Percentiles rank a stretch among this genome's conserved stretches.
phyloP scores from a whole-genome alignment of 2,797 vertebrate species.

The Gymnodraco acuticeps region DNA sequence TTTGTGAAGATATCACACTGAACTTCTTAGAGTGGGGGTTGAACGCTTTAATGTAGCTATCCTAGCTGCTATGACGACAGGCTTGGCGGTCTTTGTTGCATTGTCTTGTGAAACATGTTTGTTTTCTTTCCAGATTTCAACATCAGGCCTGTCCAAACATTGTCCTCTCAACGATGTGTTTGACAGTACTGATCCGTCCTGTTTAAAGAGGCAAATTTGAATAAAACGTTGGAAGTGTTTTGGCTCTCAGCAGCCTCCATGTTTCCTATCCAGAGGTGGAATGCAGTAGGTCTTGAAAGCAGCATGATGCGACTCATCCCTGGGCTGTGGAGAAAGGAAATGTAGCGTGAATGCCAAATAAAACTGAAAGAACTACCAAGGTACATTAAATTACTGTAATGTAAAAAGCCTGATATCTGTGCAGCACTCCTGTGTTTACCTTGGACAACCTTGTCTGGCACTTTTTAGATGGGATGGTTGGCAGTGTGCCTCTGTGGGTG shows the following conservation, averaged over 20 bases:
- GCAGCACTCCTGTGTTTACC: constrained; percentile 74
- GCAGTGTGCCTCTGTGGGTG: constrained; percentile 70
- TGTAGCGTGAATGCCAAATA: constrained; percentile 47
- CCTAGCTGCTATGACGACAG: constrained; percentile 15
- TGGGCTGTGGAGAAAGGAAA: constrained; percentile 82
- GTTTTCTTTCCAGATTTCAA: constrained; percentile 18
- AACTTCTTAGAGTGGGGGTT: constrained; percentile 14
- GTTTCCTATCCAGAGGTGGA: constrained; percentile 84
- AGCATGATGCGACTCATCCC: constrained; percentile 77
- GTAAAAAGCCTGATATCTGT: constrained; percentile 4
- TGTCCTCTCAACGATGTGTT: constrained; percentile 35
- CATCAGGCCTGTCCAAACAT: constrained; percentile 25
- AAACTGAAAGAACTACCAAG: constrained; percentile 17
- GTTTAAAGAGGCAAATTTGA: constrained; percentile 29
- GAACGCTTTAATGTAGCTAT: constrained; percentile 7
- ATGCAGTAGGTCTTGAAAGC: constrained; percentile 82
- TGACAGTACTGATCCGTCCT: constrained; percentile 28
- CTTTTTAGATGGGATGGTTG: constrained; percentile 81
- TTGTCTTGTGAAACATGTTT: constrained; percentile 7
- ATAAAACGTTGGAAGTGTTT: constrained; percentile 14
- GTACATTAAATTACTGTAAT: background rate
- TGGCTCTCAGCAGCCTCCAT: constrained; percentile 77
- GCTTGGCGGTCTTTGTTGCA: constrained; percentile 9
- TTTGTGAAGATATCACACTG: constrained; percentile 3
- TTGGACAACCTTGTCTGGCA: constrained; percentile 80